phyloP scores from a whole-genome alignment of 64 coral and sea anemone species.

The Pocillopora verrucosa region DNA sequence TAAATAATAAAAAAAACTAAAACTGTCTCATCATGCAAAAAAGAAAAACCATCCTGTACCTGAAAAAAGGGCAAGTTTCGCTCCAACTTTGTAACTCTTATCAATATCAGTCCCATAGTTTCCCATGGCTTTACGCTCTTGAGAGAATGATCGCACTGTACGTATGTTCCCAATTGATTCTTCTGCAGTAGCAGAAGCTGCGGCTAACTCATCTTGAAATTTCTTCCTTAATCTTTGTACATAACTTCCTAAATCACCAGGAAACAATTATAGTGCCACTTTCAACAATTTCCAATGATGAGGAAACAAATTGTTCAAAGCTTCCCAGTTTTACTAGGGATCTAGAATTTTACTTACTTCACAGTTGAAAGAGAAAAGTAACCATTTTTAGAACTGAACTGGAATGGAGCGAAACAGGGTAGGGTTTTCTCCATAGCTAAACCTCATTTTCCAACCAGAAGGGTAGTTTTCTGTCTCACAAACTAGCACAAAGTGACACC shows the following conservation, averaged over 20 bases:
- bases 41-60: slow-evolving; percentile 31
- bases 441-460: no score
- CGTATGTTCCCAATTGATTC: slow-evolving; percentile 90
- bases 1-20: no score
- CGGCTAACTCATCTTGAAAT: slow-evolving; percentile 88
- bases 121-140: slow-evolving; percentile 88
- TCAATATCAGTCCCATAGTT: slow-evolving; percentile 70
- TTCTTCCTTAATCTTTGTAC: slow-evolving; percentile 73
- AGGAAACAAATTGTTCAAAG: not conserved
- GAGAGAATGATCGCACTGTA: slow-evolving; percentile 93
- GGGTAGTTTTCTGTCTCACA: no score
- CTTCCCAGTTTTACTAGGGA: no score
- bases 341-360: no score
- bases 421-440: no score
- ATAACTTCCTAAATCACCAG: slow-evolving; percentile 56
- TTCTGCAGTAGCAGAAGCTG: slow-evolving; percentile 82
- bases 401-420: no score
- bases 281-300: not conserved
- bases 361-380: no score
- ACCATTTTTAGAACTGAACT: no score
- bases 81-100: slow-evolving; percentile 77
- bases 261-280: not conserved
- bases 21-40: not conserved
- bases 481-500: no score
- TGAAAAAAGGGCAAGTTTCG: slow-evolving; percentile 76